phyloP scores from a whole-genome alignment of 2,888 invertebrate genomes.

The Anthophora plumipes region DNA sequence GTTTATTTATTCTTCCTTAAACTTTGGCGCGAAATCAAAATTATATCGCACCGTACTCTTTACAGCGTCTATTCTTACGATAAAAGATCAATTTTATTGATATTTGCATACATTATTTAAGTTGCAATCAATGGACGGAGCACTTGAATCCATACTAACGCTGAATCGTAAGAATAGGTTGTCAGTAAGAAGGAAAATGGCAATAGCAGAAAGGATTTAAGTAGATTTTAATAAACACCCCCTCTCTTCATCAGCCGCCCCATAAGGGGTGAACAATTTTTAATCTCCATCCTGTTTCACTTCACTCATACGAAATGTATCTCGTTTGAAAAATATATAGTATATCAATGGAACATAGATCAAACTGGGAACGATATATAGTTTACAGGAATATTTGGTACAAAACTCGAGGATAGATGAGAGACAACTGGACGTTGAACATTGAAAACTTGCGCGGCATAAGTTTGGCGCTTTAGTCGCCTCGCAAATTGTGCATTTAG shows the following conservation, averaged over 20 bases:
- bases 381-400: conserved; percentile 11
- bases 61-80: not conserved
- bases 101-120: conserved; percentile 1
- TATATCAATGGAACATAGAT: not conserved
- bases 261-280: not conserved
- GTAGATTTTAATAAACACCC: not conserved
- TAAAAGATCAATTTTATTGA: not conserved
- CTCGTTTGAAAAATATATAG: not conserved
- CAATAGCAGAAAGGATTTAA: not conserved
- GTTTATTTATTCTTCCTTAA: no score
- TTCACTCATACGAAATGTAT: not conserved
- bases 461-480: conserved; percentile 56
- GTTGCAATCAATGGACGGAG: not conserved
- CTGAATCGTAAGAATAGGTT: not conserved
- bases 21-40: not conserved
- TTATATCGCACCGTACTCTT: not conserved
- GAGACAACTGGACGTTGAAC: conserved; percentile 19
- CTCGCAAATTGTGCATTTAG: conserved; percentile 47
- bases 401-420: conserved; percentile 7
- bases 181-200: not conserved
- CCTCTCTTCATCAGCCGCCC: not conserved
- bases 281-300: not conserved
- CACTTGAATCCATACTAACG: not conserved
- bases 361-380: not conserved
- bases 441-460: conserved; percentile 41